Evolutionary conservation across 2,888 invertebrate species (phyloP), one percentile per base, ranked within the genome.

Genomic region (Watsonalla binaria): DNA sequence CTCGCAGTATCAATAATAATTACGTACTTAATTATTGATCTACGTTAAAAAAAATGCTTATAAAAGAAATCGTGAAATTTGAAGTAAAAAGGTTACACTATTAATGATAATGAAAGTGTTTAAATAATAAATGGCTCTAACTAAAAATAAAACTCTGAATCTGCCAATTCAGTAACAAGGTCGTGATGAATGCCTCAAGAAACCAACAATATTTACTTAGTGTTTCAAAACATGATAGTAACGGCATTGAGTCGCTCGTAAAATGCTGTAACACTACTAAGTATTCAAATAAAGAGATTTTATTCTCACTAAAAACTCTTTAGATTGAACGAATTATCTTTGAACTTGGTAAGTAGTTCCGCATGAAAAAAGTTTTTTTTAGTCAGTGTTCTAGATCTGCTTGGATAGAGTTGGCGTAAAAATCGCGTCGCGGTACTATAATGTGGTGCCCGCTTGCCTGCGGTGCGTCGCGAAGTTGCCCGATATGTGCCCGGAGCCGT

Each of bases 391-490:
- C 8, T 42, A 42, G 42, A 42, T 42, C 42, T 42, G 42, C 42
- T 8, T 11, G 42, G 11, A 5, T 49, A 37, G 15, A 49, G 8
- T 49, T 49, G 47, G 37, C 92, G 87, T 78, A 92, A 86, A 74
- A 63, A 61, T 66, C n/a, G 47, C 33, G 47, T 48, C 14, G 48
- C 47, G 47, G 34, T 48, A 37, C 48, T 9, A 48, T 37, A 37
- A 42, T 42, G 42, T 42, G 42, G 42, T 61, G 72, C 65, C 78
- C 82, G 92, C 94, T 94, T 94, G 94, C 94, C 94, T 96, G 92
- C 96, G 94, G 91, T 97, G 96, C 70, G 96, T 95, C 73, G 96
- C 94, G 93, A 96, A 97, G 93, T 95, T 96, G 79, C 96, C 96
- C 74, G 96, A 96, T 82, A 96, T 92, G 92, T 97, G 96, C 78